These are phyloP conservation scores for Anguilla pacifica DNA, from an alignment of 2,797 vertebrate species.

Conservation along the genomic window DNA sequence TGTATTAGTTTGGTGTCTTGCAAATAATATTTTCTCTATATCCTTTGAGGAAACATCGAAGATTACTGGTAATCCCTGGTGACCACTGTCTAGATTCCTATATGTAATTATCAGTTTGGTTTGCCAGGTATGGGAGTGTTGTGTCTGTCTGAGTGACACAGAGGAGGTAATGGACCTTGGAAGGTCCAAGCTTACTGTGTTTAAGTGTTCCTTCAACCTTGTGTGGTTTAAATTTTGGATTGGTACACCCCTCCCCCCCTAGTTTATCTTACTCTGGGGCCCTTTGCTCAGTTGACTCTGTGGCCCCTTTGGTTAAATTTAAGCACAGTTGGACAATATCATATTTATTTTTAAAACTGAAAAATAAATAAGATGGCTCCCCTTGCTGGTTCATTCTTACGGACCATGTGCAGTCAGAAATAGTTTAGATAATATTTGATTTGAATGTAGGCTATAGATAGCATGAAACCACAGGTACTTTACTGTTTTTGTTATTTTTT, in stretches of 20 bases:
- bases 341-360: not conserved
- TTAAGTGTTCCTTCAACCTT: not conserved
- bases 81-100: not conserved
- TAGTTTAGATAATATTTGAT: not conserved
- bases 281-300: not conserved
- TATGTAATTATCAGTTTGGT: not conserved
- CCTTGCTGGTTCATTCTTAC: not conserved
- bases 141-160: not conserved
- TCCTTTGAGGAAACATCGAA: slow-evolving; percentile 38
- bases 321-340: not conserved
- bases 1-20: slow-evolving; percentile 63
- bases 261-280: not conserved
- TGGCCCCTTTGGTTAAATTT: not conserved
- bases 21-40: slow-evolving; percentile 56
- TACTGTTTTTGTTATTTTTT: not conserved
- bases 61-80: not conserved
- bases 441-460: not conserved
- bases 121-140: not conserved
- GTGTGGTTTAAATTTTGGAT: not conserved
- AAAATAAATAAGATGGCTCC: not conserved
- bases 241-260: not conserved
- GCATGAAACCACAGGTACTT: not conserved
- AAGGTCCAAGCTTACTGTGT: not conserved
- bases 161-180: not conserved
- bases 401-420: not conserved